These are phyloP conservation scores for Diarsia dahlii DNA, from an alignment of 2,888 invertebrate species.

Conservation along the genomic window DNA sequence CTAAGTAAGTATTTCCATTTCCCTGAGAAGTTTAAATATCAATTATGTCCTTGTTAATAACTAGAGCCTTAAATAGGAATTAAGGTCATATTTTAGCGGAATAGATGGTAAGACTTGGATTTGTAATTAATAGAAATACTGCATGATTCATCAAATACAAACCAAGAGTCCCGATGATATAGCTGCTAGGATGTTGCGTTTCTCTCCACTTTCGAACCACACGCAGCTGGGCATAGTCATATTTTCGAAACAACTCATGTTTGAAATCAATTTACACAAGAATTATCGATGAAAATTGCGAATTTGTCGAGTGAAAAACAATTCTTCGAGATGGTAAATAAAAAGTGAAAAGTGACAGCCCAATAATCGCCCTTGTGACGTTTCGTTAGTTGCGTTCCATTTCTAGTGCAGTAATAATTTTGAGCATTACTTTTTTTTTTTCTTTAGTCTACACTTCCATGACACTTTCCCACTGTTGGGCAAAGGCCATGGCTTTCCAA, in stretches of 20 bases:
- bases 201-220: slow-evolving; percentile 96
- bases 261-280: slow-evolving; percentile 53
- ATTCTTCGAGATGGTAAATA: slow-evolving; percentile 54
- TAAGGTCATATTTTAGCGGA: not conserved
- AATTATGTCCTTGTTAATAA: not conserved
- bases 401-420: slow-evolving; percentile 2
- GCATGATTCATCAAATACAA: slow-evolving; percentile 85
- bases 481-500: too few species aligned
- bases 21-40: not conserved
- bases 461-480: too few species aligned
- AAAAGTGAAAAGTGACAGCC: slow-evolving; percentile 52
- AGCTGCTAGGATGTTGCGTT: slow-evolving; percentile 96
- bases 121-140: slow-evolving; percentile 39
- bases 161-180: slow-evolving; percentile 97
- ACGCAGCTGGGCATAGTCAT: slow-evolving; percentile 94
- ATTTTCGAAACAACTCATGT: slow-evolving; percentile 94
- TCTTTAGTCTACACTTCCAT: too few species aligned
- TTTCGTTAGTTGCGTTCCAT: slow-evolving; percentile 36
- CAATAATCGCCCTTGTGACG: slow-evolving; percentile 27
- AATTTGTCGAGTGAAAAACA: slow-evolving; percentile 58
- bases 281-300: slow-evolving; percentile 33
- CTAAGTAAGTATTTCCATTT: too few species aligned
- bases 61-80: not conserved
- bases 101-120: slow-evolving; percentile 19
- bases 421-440: not conserved